A percentile compares a stretch with the other conserved stretches of the same genome.
phyloP scores from a whole-genome alignment of 1,140 invertebrate genomes.

The Philopotamus ludificatus region DNA sequence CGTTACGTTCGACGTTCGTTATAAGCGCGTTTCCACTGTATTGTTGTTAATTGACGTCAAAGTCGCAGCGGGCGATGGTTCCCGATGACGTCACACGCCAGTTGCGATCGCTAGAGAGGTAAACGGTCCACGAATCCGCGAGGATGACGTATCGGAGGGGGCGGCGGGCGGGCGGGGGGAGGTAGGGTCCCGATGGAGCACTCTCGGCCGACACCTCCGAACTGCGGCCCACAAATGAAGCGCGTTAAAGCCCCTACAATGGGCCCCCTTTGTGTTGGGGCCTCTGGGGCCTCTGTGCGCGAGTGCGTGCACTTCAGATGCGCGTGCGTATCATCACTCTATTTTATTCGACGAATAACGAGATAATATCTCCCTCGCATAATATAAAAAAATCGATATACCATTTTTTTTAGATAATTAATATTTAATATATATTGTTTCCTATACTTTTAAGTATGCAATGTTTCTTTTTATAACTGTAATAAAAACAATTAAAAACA shows the following conservation, averaged over 20 bases:
- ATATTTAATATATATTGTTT: conserved; percentile 1
- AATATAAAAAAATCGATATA: too few relatives aligned
- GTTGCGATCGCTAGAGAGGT: too few relatives aligned
- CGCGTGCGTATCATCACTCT: neutral
- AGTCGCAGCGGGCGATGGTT: too few relatives aligned
- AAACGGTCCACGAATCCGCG: too few relatives aligned
- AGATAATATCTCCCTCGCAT: too few relatives aligned
- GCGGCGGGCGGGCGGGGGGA: neutral
- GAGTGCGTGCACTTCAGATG: neutral
- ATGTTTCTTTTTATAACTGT: too few relatives aligned
- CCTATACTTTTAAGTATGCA: too few relatives aligned
- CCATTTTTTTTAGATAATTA: neutral
- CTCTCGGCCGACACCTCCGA: conserved; percentile 38
- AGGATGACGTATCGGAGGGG: conserved; percentile 9
- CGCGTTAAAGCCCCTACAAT: conserved; percentile 34
- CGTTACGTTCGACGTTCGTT: too few relatives aligned
- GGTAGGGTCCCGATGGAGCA: conserved; percentile 20
- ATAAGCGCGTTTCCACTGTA: too few relatives aligned
- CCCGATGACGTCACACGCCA: too few relatives aligned
- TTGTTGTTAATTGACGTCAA: too few relatives aligned
- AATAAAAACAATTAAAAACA: too few relatives aligned
- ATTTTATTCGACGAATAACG: neutral
- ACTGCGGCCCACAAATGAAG: conserved; percentile 38
- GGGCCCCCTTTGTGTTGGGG: conserved; percentile 24
- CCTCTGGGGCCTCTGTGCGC: neutral